phyloP scores from a whole-genome alignment of 2,797 vertebrate genomes.

The Etheostoma perlongum region DNA sequence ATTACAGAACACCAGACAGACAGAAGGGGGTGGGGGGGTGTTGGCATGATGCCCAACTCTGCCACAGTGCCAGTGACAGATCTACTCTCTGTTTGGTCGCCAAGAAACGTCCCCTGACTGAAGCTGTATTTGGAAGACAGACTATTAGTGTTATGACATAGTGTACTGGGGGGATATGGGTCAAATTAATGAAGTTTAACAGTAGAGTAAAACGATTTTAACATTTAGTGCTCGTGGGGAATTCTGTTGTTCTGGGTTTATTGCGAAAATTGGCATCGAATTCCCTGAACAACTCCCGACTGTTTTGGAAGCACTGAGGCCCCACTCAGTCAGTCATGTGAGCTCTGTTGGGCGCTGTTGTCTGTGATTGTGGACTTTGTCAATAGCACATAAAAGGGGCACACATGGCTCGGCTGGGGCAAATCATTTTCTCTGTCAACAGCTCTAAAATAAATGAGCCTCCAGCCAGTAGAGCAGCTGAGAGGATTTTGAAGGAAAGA shows the following conservation, averaged over 20 bases:
- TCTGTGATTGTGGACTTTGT: constrained; percentile 58
- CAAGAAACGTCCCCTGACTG: constrained; percentile 61
- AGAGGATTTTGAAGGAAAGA: constrained; percentile 31
- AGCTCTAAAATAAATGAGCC: constrained; percentile 49
- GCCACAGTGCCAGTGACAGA: constrained; percentile 73
- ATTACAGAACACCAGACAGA: constrained; percentile 79
- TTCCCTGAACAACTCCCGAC: constrained; percentile 22
- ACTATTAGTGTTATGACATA: constrained; percentile 52
- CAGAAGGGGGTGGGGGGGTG: constrained; percentile 48
- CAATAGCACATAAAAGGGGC: constrained; percentile 44
- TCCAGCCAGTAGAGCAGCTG: constrained; percentile 25
- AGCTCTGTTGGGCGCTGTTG: constrained; percentile 39
- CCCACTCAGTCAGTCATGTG: constrained; percentile 60
- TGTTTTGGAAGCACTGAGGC: constrained; percentile 61
- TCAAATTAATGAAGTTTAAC: constrained; percentile 46
- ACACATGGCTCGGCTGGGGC: constrained; percentile 36
- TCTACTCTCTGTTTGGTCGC: constrained; percentile 61
- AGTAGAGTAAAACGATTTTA: background rate
- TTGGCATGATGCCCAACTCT: constrained; percentile 76
- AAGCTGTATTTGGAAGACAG: constrained; percentile 41
- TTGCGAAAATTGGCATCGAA: constrained; percentile 26
- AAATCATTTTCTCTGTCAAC: constrained; percentile 60
- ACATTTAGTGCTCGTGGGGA: constrained; percentile 29
- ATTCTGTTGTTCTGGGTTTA: constrained; percentile 48
- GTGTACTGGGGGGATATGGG: background rate